Base-by-base conservation (phyloP, 2,113 vertebrate species). In the Craseonycteris thonglongyai region DNA sequence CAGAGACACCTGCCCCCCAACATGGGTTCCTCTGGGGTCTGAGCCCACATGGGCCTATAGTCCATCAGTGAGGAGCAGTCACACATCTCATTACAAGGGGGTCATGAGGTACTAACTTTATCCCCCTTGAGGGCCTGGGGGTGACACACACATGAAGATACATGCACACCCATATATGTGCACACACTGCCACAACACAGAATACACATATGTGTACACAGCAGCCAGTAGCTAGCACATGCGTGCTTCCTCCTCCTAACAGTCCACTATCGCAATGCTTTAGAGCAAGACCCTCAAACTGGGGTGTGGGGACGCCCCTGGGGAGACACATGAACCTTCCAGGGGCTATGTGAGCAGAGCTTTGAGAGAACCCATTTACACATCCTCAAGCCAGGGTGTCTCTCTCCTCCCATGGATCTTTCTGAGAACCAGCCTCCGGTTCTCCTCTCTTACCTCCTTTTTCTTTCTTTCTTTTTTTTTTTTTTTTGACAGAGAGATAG, bases 231-330 rank as follows among this genome's bases (percentile, higher is more conserved):
- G 33, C 33, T 3, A 24, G 82, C 38, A 19, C n/a, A 22, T 8
- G 51, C 0, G 1, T 2, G 26, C 21, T 14, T 40, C 22, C 35
- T 30, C 26, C 11, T 38, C 2, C 22, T 54, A 14, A 33, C 0
- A 7, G 21, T 18, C 40, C 14, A 10, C 24, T 15, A n/a, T 42
- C 38, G 59, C 13, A 11, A 22, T 1, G 3, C 24, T 42, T 84
- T 56, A 21, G 33, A 69, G 75, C 30, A 30, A 9, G 33, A 35
- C 45, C 93, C 24, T 76, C 30, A 24, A 28, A 49, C 49, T 45
- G 63, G 65, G 21, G n/a, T 24, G 16, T 0, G 2, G 40, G 83
- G 10, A 33, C n/a, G n/a, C 6, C 59, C 15, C 30, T 33, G 68
- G 30, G 49, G 42, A 30, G 15, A 42, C 71, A 30, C 5, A 33